Conservation (phyloP, 2,113 vertebrate genomes). For the Carassius carassius region DNA sequence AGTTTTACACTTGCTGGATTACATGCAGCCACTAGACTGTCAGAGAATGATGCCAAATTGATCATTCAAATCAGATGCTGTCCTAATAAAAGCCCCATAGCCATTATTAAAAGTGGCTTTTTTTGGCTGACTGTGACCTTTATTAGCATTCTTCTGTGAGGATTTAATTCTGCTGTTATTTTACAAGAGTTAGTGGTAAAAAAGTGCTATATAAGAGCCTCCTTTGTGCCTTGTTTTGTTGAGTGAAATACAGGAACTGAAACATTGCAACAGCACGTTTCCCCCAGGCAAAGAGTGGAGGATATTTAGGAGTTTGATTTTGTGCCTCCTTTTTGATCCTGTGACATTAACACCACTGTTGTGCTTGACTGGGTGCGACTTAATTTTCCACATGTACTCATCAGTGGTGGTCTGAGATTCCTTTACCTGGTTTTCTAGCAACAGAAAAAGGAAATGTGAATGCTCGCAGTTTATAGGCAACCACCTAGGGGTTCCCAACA, state of each 20-base stretch:
- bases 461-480: background rate
- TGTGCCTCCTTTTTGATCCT: no score
- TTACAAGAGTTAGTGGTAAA: conserved; percentile 54
- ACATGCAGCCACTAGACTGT: conserved; percentile 58
- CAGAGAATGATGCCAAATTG: conserved; percentile 56
- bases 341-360: no score
- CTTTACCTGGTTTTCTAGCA: background rate
- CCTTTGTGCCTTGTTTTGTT: no score
- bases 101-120: background rate
- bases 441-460: background rate
- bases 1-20: conserved; percentile 59
- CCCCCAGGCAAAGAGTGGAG: no score
- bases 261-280: no score
- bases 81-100: background rate
- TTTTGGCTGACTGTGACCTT: conserved; percentile 43
- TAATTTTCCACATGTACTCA: no score
- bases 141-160: conserved; percentile 54
- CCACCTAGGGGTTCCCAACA: background rate
- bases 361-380: no score
- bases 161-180: conserved; percentile 50
- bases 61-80: conserved; percentile 51
- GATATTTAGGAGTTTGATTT: no score
- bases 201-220: background rate
- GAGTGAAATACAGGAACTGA: no score
- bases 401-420: no score